phyloP scores from a whole-genome alignment of 2,797 vertebrate species.

The Aythya fuligula region DNA sequence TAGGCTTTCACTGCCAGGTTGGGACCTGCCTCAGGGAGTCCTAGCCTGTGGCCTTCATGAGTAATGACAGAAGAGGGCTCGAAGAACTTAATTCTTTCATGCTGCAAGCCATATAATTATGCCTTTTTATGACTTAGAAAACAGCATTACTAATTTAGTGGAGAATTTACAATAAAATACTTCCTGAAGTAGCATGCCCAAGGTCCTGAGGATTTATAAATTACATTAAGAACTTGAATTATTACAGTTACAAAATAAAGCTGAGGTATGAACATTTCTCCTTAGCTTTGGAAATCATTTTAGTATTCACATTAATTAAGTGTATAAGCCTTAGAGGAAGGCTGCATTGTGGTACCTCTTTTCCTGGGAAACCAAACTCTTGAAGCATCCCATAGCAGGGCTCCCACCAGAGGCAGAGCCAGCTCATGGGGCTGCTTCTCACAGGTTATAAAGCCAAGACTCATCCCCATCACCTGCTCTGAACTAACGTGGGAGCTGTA shows the following conservation, averaged over 20 bases:
- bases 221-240: constrained; percentile 42
- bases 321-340: background rate
- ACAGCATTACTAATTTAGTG: constrained; percentile 55
- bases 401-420: background rate
- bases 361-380: background rate
- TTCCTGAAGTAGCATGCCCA: constrained; percentile 9
- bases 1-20: background rate
- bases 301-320: constrained; percentile 4
- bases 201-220: constrained; percentile 54
- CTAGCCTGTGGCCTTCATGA: background rate
- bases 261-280: background rate
- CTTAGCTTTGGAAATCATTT: constrained; percentile 4
- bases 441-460: background rate
- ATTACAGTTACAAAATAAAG: constrained; percentile 23
- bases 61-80: background rate
- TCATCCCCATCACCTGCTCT: background rate
- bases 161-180: constrained; percentile 38
- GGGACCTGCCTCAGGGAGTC: background rate
- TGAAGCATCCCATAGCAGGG: background rate
- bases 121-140: constrained; percentile 46
- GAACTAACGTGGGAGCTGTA: background rate
- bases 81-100: constrained; percentile 24
- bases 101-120: background rate
- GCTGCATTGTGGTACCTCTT: background rate
- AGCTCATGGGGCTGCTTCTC: background rate